Evolutionary conservation across 2,888 invertebrate species (phyloP), one percentile per base, ranked within the genome.

Genomic region (Atherix ibis): DNA sequence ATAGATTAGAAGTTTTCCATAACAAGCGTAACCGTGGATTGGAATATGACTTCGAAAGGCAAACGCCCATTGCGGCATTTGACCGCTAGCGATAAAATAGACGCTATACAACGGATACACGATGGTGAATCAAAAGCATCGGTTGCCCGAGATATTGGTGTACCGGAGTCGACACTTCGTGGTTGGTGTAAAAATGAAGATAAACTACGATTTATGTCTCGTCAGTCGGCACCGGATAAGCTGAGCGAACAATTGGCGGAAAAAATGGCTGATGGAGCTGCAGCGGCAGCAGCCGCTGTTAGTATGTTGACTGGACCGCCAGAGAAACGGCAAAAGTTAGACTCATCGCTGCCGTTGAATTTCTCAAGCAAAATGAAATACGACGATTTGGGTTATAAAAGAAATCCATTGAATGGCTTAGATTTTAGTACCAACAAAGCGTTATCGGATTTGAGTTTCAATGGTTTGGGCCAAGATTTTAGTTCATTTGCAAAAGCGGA

Each of bases 121-220:
- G 77, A 79, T 54, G 84, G 84, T 33, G 82, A 84, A 56, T 81
- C 81, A 36, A 84, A 85, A 52, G 84, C 85, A 3, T 81, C 83
- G 1, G 84, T 85, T 2, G 84, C 84, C 2, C 67, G 84, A 3
- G 81, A 83, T 54, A 82, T 84, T 51, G 82, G 83, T 22, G 83
- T 85, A 13, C 84, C 85, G 1, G 85, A 85, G 57, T 84, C 83
- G 3, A 85, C 85, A 6, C 64, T 85, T 12, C 69, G 85, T 3
- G 85, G 85, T 38, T 85, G 85, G 85, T 85, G 84, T 62, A 85
- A 85, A 58, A 80, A 82, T 52, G 82, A 83, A 52, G 76, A 79
- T 48, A 84, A 84, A 56, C 58, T 74, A 4, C 60, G 76, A 43
- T 70, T 75, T 54, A 73, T 76, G 51, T 76, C 77, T 18, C 67